phyloP scores from a whole-genome alignment of 2,797 vertebrate species.

The Odontamblyopus rebecca region DNA sequence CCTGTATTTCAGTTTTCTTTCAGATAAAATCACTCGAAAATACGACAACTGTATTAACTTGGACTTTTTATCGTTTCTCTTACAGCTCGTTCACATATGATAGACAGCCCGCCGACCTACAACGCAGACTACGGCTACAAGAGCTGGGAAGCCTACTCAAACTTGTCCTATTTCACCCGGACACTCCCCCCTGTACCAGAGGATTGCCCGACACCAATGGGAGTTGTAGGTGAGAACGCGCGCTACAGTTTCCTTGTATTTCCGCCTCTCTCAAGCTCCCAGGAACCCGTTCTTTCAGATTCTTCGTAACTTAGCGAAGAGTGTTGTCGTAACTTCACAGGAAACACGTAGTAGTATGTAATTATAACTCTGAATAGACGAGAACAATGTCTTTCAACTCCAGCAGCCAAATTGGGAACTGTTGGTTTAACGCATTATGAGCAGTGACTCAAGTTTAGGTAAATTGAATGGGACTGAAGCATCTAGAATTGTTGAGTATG shows the following conservation, averaged over 20 bases:
- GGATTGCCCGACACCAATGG: constrained; percentile 95
- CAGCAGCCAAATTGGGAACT: neutral
- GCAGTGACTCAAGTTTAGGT: neutral
- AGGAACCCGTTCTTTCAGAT: constrained; percentile 78
- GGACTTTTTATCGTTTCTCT: constrained; percentile 14
- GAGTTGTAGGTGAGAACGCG: constrained; percentile 87
- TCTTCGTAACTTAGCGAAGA: constrained; percentile 50
- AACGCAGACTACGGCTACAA: constrained; percentile 90
- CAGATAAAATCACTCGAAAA: neutral
- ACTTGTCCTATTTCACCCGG: constrained; percentile 92
- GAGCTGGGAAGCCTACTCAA: constrained; percentile 96
- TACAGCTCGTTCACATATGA: constrained; percentile 89
- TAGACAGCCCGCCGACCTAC: constrained; percentile 96
- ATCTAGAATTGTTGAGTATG: neutral
- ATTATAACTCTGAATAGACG: neutral
- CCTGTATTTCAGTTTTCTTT: neutral
- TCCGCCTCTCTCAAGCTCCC: neutral
- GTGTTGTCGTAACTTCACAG: constrained; percentile 42
- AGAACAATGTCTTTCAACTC: constrained; percentile 15
- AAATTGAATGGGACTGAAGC: neutral
- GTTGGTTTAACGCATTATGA: rapidly evolving
- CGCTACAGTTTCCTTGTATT: neutral
- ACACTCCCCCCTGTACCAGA: constrained; percentile 88
- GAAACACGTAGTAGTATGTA: constrained; percentile 7
- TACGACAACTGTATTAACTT: neutral